phyloP scores from a whole-genome alignment of 1,140 invertebrate genomes.

The Rhyacophila brunnea region DNA sequence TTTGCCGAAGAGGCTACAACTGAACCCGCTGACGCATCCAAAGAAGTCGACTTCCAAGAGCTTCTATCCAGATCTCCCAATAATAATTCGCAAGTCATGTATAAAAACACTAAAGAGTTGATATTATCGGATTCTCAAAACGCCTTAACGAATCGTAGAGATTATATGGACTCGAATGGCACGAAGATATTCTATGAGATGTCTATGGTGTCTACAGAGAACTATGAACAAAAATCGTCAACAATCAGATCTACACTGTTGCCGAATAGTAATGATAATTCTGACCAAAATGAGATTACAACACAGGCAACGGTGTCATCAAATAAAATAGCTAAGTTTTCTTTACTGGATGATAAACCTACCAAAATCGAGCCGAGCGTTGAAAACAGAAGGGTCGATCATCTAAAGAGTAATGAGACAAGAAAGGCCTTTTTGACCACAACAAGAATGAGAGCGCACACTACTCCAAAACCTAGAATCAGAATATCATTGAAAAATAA shows the following conservation, averaged over 20 bases:
- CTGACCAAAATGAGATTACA: constrained; percentile 13
- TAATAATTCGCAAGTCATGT: constrained; percentile 27
- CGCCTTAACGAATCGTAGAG: constrained; percentile 9
- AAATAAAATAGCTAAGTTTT: constrained; percentile 12
- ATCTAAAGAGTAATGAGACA: constrained; percentile 21
- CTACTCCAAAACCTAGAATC: constrained; percentile 26
- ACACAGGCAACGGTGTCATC: constrained; percentile 4
- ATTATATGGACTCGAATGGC: constrained; percentile 16
- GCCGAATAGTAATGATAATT: constrained; percentile 3
- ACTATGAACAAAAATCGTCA: constrained; percentile 19
- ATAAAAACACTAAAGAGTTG: constrained; percentile 31
- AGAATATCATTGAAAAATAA: constrained; percentile 32
- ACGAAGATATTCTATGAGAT: constrained; percentile 31
- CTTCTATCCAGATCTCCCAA: constrained; percentile 18
- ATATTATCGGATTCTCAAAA: constrained; percentile 23
- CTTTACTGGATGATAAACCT: constrained; percentile 5
- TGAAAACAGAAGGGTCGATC: constrained; percentile 18
- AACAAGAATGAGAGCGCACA: constrained; percentile 30
- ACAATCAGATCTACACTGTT: constrained; percentile 4
- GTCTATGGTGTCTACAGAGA: constrained; percentile 25
- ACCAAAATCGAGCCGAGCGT: constrained; percentile 4
- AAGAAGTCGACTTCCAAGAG: constrained; percentile 26
- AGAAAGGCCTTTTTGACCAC: constrained; percentile 26
- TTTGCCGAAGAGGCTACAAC: constrained; percentile 7
- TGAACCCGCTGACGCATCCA: not conserved